Percentiles rank a stretch among this genome's conserved stretches.
Conservation (phyloP, 2,113 vertebrate genomes). For the Geothlypis trichas region DNA sequence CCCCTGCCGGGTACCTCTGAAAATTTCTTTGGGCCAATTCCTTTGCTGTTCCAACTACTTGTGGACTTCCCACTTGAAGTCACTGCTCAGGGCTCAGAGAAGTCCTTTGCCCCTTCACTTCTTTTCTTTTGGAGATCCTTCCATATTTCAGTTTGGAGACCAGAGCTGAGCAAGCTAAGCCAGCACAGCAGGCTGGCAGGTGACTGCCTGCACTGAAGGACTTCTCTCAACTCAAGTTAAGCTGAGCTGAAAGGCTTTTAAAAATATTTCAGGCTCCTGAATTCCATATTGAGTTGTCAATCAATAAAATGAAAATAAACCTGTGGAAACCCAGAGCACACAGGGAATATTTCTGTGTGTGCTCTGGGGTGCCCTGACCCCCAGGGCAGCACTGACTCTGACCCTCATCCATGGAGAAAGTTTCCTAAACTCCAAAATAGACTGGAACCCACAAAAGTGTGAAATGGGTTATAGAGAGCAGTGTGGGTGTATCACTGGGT, state of each 20-base stretch:
- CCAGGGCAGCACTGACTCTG: too few species aligned
- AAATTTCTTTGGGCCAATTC: background rate
- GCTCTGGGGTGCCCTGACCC: too few species aligned
- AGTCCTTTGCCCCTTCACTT: background rate
- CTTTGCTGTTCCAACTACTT: background rate
- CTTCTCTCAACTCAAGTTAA: background rate
- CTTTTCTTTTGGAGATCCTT: background rate
- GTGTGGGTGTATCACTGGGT: too few species aligned
- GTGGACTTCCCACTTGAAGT: accelerated
- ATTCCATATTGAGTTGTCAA: background rate
- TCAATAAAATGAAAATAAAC: background rate
- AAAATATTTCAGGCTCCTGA: background rate
- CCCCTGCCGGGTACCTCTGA: background rate
- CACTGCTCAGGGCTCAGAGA: background rate
- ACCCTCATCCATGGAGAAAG: too few species aligned
- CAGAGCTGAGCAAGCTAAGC: background rate
- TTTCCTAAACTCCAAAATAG: too few species aligned
- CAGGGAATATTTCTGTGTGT: too few species aligned
- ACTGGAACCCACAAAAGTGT: too few species aligned
- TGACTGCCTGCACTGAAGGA: background rate
- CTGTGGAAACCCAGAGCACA: background rate
- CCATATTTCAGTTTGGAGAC: background rate
- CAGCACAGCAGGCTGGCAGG: background rate
- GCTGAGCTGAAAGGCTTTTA: background rate
- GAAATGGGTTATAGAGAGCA: too few species aligned